These are phyloP conservation scores for Tenthredo livida DNA, from an alignment of 2,888 invertebrate genomes.

Conservation along the genomic window DNA sequence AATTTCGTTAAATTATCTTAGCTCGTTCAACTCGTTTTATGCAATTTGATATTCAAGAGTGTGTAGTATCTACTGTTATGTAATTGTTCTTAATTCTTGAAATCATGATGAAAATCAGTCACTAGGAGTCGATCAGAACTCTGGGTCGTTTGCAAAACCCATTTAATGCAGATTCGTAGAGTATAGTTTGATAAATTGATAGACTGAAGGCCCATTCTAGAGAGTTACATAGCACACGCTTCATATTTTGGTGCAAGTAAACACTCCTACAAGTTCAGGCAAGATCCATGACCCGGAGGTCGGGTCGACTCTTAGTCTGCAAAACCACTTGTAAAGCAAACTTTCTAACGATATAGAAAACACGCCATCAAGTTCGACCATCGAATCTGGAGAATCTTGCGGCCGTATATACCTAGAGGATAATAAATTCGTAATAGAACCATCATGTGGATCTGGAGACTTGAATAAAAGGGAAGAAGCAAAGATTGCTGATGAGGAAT, in stretches of 20 bases:
- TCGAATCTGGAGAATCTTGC: conserved; percentile 1
- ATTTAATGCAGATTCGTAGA: no score
- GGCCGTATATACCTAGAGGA: conserved; percentile 5
- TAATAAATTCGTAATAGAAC: conserved; percentile 3
- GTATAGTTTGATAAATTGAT: no score
- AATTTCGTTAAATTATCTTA: neutral
- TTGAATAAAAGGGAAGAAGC: neutral
- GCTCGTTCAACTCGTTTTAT: neutral
- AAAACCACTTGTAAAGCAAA: neutral
- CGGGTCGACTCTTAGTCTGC: no score
- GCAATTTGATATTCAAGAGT: neutral
- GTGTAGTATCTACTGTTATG: neutral
- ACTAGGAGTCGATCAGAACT: no score
- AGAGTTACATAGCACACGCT: no score
- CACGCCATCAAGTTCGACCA: neutral
- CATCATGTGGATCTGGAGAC: neutral
- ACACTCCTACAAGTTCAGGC: no score
- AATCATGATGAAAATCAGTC: neutral
- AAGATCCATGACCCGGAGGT: no score
- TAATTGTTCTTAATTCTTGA: neutral
- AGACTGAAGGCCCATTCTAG: no score
- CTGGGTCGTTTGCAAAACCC: no score
- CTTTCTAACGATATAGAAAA: neutral
- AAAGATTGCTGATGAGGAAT: neutral
- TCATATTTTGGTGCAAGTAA: no score